A percentile compares a stretch with the other conserved stretches of the same genome.
Conservation (phyloP, 2,888 invertebrate species). For the Elmis aenea region DNA sequence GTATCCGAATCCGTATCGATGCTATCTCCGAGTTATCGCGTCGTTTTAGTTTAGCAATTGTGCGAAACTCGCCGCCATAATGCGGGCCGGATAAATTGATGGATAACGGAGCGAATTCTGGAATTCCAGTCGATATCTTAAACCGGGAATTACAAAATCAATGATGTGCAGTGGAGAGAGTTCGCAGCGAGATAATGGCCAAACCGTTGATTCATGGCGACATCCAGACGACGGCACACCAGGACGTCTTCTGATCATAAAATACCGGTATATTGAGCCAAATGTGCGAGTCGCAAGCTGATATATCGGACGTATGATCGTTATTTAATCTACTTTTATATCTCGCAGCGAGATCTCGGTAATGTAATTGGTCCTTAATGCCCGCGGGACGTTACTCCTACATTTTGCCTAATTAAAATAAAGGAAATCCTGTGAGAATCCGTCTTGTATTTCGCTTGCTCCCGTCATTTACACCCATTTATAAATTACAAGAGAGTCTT, state of each 20-base stretch:
- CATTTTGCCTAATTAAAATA: constrained; percentile 32
- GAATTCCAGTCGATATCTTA: constrained; percentile 15
- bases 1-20: constrained; percentile 11
- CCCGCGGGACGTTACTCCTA: constrained; percentile 20
- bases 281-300: constrained; percentile 10
- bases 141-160: constrained; percentile 20
- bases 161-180: constrained; percentile 18
- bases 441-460: constrained; percentile 35
- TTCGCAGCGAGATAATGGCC: constrained; percentile 13
- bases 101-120: constrained; percentile 1
- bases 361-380: constrained; percentile 28
- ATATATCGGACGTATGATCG: constrained; percentile 9
- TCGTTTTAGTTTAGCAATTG: constrained; percentile 6
- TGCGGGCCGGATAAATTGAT: constrained; percentile 12
- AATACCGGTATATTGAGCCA: constrained; percentile 17
- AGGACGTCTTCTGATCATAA: constrained; percentile 16
- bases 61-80: constrained; percentile 8
- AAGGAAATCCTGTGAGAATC: constrained; percentile 32
- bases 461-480: constrained; percentile 30
- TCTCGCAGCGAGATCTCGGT: constrained; percentile 9
- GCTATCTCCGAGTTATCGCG: constrained; percentile 6
- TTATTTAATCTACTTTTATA: constrained; percentile 17
- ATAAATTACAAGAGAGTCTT: constrained; percentile 32
- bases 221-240: constrained; percentile 18
- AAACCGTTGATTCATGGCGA: constrained; percentile 20